Evolutionary conservation across 2,888 invertebrate genomes (phyloP).

Genomic region (Augiades crinisus): DNA sequence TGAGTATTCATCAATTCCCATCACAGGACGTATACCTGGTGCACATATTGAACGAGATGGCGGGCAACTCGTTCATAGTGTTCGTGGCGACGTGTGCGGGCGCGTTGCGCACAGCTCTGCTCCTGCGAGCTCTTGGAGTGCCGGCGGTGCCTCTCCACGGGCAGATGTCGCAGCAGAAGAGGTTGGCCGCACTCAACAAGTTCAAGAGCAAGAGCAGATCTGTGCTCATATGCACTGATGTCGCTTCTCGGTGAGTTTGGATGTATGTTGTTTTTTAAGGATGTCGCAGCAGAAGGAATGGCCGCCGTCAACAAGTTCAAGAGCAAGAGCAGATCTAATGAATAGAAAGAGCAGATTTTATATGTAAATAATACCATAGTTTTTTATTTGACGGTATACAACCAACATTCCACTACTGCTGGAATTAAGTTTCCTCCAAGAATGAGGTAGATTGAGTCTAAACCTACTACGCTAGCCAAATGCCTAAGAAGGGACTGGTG

Average conservation of each 20-base stretch:
- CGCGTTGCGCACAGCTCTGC: slow-evolving; percentile 92
- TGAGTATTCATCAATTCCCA: too few relatives aligned
- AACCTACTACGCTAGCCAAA: too few relatives aligned
- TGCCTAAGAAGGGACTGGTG: too few relatives aligned
- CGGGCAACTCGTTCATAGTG: slow-evolving; percentile 98
- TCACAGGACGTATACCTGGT: slow-evolving; percentile 97
- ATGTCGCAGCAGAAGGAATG: slow-evolving; percentile 98
- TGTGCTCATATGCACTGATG: slow-evolving; percentile 98
- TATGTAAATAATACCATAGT: too few relatives aligned
- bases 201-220: slow-evolving; percentile 97
- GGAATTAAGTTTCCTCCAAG: too few relatives aligned
- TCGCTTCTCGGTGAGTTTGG: slow-evolving; percentile 92
- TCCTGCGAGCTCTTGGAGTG: slow-evolving; percentile 94
- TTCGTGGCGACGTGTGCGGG: slow-evolving; percentile 98
- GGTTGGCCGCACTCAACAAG: slow-evolving; percentile 96
- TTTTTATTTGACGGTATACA: too few relatives aligned
- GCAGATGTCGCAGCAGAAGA: slow-evolving; percentile 98
- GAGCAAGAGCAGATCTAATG: slow-evolving; percentile 93
- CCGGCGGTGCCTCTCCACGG: slow-evolving; percentile 99
- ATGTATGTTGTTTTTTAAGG: too few relatives aligned
- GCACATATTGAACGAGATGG: slow-evolving; percentile 95
- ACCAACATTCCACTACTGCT: too few relatives aligned
- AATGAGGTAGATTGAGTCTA: too few relatives aligned
- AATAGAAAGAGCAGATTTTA: too few relatives aligned
- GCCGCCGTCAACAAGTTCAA: slow-evolving; percentile 98